phyloP scores from a whole-genome alignment of 2,888 invertebrate genomes.

The Drosophila pseudotalamancana region DNA sequence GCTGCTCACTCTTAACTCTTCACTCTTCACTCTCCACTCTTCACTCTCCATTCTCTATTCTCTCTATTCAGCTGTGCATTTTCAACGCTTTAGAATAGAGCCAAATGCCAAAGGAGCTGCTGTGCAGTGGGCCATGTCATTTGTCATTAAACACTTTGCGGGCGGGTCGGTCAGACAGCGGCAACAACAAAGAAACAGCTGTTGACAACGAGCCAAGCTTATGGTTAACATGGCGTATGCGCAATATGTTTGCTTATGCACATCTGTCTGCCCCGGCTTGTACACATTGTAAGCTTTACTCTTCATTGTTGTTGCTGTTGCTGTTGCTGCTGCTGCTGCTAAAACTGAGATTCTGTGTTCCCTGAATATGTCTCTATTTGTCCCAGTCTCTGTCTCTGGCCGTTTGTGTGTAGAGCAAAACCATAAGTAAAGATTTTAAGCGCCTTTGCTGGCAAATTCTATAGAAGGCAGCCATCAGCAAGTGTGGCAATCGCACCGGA shows the following conservation, averaged over 20 bases:
- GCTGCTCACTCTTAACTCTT: no score
- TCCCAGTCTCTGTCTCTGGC: slow-evolving; percentile 1
- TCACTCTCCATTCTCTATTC: background rate
- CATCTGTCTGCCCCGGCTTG: slow-evolving; percentile 28
- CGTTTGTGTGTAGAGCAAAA: slow-evolving; percentile 44
- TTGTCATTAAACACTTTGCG: slow-evolving; percentile 76
- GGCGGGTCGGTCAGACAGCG: slow-evolving; percentile 10
- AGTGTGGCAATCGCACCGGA: slow-evolving; percentile 30
- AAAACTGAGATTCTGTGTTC: slow-evolving; percentile 27
- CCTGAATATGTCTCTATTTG: slow-evolving; percentile 28
- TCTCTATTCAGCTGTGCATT: slow-evolving; percentile 45
- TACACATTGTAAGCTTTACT: slow-evolving; percentile 39
- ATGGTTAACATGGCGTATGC: slow-evolving; percentile 79
- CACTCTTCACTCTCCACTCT: background rate
- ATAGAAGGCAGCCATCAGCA: slow-evolving; percentile 31
- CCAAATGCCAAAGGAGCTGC: slow-evolving; percentile 14
- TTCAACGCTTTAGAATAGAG: slow-evolving; percentile 8
- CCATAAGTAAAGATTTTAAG: slow-evolving; percentile 77
- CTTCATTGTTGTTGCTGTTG: slow-evolving; percentile 22
- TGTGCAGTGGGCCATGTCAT: slow-evolving; percentile 69
- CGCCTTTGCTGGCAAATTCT: slow-evolving; percentile 63
- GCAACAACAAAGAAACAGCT: slow-evolving; percentile 64
- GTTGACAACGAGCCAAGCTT: slow-evolving; percentile 77
- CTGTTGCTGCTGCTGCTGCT: slow-evolving; percentile 12
- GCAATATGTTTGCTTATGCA: slow-evolving; percentile 74